Evolutionary conservation across 2,888 invertebrate species (phyloP).

Genomic region (Acronicta leporina): DNA sequence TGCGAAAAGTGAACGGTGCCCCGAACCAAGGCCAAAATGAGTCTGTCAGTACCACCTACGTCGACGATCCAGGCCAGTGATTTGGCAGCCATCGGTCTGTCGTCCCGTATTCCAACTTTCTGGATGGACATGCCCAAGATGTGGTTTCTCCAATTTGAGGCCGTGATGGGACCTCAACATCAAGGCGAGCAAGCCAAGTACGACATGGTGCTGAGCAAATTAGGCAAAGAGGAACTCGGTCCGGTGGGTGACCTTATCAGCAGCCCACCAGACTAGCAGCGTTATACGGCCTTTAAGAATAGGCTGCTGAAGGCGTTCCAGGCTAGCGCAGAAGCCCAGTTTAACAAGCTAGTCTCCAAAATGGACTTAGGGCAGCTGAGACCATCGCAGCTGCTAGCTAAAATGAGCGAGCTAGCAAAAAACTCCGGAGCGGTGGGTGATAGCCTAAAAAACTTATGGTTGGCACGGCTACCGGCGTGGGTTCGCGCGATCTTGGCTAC

Average conservation of each 20-base stretch:
- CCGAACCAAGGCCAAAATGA: too few relatives aligned
- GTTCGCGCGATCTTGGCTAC: too few relatives aligned
- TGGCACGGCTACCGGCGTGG: too few relatives aligned
- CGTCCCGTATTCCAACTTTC: neutral
- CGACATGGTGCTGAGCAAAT: neutral
- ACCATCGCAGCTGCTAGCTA: neutral
- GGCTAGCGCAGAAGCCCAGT: too few relatives aligned
- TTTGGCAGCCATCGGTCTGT: neutral
- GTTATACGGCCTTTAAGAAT: neutral
- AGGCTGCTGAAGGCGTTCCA: neutral
- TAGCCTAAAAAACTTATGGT: too few relatives aligned
- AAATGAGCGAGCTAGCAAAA: neutral
- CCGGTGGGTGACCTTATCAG: neutral
- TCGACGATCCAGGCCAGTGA: too few relatives aligned
- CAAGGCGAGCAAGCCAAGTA: neutral
- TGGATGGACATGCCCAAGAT: neutral
- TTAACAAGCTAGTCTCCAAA: neutral
- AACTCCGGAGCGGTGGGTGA: neutral
- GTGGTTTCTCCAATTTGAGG: slow-evolving; percentile 1
- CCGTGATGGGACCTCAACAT: neutral
- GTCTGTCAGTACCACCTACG: too few relatives aligned
- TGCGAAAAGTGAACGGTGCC: too few relatives aligned
- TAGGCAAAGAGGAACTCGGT: neutral
- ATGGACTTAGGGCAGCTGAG: neutral
- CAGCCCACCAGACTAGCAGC: neutral